These are phyloP conservation scores for Enteromius viviparus DNA, from an alignment of 2,797 vertebrate genomes.

Conservation along the genomic window DNA sequence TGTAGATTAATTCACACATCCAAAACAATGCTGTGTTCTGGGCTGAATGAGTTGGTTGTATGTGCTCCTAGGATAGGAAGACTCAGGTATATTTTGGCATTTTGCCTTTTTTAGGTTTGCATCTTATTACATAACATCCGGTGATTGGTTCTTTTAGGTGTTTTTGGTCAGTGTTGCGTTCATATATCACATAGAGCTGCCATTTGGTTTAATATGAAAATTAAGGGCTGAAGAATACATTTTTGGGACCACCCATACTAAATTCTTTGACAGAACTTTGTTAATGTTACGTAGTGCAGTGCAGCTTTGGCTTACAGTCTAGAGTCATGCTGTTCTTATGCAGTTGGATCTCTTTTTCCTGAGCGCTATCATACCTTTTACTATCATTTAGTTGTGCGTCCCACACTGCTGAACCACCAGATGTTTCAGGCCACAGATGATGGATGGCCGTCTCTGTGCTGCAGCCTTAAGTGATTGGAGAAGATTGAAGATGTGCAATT, in stretches of 20 bases:
- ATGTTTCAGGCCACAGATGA: conserved; percentile 85
- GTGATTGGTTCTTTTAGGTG: not conserved
- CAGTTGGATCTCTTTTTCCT: conserved; percentile 61
- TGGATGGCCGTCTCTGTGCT: conserved; percentile 89
- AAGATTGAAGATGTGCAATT: conserved; percentile 94
- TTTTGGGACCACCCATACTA: not conserved
- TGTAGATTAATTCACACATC: not conserved
- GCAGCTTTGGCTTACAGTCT: conserved; percentile 7
- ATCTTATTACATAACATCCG: not conserved
- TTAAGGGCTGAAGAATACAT: not conserved
- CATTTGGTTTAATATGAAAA: not conserved
- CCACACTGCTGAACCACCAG: conserved; percentile 87
- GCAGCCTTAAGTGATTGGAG: conserved; percentile 91
- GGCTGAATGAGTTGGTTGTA: not conserved
- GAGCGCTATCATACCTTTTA: conserved; percentile 72
- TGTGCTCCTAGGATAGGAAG: not conserved
- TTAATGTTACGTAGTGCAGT: conserved; percentile 20
- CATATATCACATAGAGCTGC: not conserved
- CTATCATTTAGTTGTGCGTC: conserved; percentile 78
- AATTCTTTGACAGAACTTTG: not conserved
- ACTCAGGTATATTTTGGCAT: not conserved
- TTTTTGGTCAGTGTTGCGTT: not conserved
- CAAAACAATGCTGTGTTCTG: not conserved
- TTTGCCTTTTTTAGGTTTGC: not conserved
- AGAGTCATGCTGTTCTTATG: not conserved